Conservation (phyloP, 2,113 vertebrate genomes). For the Propithecus coquereli region DNA sequence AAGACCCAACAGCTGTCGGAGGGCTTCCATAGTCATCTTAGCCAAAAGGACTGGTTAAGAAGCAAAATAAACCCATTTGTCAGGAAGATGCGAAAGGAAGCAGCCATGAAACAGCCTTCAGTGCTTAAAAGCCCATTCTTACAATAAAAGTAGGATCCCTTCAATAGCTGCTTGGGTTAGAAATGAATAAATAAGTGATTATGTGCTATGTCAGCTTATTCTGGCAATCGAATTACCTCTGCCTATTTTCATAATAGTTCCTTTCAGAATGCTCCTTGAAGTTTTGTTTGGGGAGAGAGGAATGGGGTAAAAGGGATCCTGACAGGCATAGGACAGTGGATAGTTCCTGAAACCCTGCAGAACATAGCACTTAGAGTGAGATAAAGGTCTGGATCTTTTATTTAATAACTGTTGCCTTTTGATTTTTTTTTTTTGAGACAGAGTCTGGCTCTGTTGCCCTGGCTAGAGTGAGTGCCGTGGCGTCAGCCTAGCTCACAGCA, state of each 20-base stretch:
- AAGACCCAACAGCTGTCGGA: not conserved
- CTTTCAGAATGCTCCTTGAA: not conserved
- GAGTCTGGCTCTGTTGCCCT: too few relatives aligned
- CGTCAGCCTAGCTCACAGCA: too few relatives aligned
- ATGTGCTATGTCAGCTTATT: not conserved
- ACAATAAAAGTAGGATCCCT: not conserved
- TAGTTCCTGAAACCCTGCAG: not conserved
- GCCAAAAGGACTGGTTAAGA: not conserved
- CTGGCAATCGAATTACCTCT: not conserved
- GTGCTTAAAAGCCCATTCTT: not conserved
- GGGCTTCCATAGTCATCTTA: not conserved
- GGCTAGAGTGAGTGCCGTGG: too few relatives aligned
- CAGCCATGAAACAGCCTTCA: not conserved
- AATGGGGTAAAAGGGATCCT: not conserved
- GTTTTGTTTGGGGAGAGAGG: not conserved
- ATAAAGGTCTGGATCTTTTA: not conserved
- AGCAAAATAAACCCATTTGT: not conserved
- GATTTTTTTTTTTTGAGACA: too few relatives aligned
- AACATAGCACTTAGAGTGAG: not conserved
- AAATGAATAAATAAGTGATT: constrained; percentile 3
- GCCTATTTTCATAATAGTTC: not conserved
- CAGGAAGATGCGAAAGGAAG: not conserved
- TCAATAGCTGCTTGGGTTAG: not conserved
- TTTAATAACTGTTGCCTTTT: not conserved
- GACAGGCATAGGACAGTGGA: not conserved